These are phyloP conservation scores for Paedocypris sp. DNA, from an alignment of 2,113 vertebrate species.

Conservation along the genomic window DNA sequence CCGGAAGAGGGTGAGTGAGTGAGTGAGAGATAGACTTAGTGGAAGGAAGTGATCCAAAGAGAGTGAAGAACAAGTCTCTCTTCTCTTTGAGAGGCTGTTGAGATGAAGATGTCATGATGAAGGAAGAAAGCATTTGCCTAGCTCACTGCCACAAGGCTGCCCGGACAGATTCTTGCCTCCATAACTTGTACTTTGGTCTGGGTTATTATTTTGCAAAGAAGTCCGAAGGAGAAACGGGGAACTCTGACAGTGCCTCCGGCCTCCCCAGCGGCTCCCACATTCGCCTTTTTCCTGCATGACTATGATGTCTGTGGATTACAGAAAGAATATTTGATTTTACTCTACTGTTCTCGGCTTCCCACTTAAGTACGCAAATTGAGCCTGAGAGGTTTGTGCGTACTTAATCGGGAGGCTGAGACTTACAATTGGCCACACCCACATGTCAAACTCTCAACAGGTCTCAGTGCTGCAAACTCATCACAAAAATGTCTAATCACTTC, in stretches of 20 bases:
- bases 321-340: no score
- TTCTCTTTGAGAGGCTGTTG: conserved; percentile 46
- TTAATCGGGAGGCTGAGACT: no score
- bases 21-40: neutral
- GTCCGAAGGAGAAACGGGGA: conserved; percentile 23
- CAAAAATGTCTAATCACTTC: no score
- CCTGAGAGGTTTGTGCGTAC: no score
- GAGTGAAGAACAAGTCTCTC: conserved; percentile 39
- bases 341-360: no score
- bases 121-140: conserved; percentile 28
- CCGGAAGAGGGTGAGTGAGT: conserved; percentile 19
- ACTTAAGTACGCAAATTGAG: no score
- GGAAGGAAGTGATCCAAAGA: conserved; percentile 16
- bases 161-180: conserved; percentile 39
- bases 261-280: neutral
- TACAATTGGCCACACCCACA: no score
- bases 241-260: neutral
- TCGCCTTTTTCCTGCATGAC: neutral
- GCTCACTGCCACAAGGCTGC: conserved; percentile 29
- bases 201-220: conserved; percentile 30
- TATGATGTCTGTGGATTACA: neutral
- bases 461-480: no score
- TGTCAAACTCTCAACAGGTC: no score
- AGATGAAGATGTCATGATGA: conserved; percentile 51
- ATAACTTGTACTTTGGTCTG: conserved; percentile 48